A percentile compares a stretch with the other conserved stretches of the same genome.
Conservation (phyloP, 2,797 vertebrate genomes). For the Merluccius polli region DNA sequence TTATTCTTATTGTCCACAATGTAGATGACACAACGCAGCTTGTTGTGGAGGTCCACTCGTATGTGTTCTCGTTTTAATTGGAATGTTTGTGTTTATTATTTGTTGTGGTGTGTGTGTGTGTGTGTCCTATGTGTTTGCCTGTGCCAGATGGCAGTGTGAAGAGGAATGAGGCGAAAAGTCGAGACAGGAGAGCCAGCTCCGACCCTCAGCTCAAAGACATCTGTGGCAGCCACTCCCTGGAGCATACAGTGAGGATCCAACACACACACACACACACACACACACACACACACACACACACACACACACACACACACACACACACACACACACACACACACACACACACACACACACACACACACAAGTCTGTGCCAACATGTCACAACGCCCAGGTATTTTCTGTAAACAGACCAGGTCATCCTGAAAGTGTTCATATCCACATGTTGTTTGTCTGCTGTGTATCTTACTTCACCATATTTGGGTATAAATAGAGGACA, state of each 20-base stretch:
- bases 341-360: conserved; percentile 19
- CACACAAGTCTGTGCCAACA: conserved; percentile 24
- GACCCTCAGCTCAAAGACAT: conserved; percentile 74
- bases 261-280: conserved; percentile 19
- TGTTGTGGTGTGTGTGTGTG: conserved; percentile 9
- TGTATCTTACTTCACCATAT: not conserved
- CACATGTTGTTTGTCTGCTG: conserved; percentile 27
- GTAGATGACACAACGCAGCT: not conserved
- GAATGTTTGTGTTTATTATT: not conserved
- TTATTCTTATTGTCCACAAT: conserved; percentile 13
- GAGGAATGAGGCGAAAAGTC: conserved; percentile 71
- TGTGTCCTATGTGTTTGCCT: conserved; percentile 24
- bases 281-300: conserved; percentile 6
- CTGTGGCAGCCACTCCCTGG: conserved; percentile 62
- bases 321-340: conserved; percentile 15
- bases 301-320: not conserved
- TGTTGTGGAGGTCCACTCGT: not conserved
- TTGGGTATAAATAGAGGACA: not conserved
- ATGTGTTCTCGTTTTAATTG: not conserved
- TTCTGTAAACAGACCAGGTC: conserved; percentile 40
- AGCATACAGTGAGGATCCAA: conserved; percentile 64
- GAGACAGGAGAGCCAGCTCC: conserved; percentile 72
- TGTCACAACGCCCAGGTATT: conserved; percentile 29
- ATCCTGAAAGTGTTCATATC: conserved; percentile 35
- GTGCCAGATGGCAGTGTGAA: conserved; percentile 77